phyloP scores from a whole-genome alignment of 2,797 vertebrate species.

The Lycodopsis pacificus region DNA sequence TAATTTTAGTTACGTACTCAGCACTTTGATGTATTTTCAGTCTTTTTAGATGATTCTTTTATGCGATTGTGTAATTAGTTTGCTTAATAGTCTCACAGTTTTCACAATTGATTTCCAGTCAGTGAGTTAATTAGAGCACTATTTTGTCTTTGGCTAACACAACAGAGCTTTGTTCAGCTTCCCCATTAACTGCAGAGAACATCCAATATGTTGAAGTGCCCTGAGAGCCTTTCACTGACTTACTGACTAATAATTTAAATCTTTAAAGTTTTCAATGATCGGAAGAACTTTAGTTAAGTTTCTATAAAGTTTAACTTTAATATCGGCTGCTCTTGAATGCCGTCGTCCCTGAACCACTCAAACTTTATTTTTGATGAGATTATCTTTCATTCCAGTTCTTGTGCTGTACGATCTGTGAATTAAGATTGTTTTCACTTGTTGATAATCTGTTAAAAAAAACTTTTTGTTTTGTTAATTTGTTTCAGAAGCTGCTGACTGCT shows the following conservation, averaged over 20 bases:
- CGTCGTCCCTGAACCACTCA: too few relatives aligned
- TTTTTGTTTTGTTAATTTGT: conserved; percentile 16
- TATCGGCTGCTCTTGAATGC: background rate
- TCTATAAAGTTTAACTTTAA: background rate
- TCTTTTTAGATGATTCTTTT: background rate
- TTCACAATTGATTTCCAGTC: conserved; percentile 17
- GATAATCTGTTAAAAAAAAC: too few relatives aligned
- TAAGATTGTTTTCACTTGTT: background rate
- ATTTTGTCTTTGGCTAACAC: conserved; percentile 20
- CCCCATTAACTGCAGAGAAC: conserved; percentile 17
- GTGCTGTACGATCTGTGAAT: background rate
- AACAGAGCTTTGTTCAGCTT: conserved; percentile 31
- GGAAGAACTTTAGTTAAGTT: background rate
- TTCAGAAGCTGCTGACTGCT: conserved; percentile 67
- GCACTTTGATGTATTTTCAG: background rate
- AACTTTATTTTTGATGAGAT: background rate
- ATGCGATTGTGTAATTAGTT: background rate
- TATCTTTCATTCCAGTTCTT: background rate
- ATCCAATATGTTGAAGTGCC: conserved; percentile 18
- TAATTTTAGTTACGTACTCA: background rate
- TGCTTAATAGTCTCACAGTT: background rate
- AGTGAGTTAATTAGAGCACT: conserved; percentile 25
- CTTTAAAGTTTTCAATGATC: background rate
- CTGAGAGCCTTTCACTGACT: conserved; percentile 37
- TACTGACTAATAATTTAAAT: conserved; percentile 9